These are phyloP conservation scores for Nipponia nippon DNA, from an alignment of 2,113 vertebrate genomes.

Conservation along the genomic window DNA sequence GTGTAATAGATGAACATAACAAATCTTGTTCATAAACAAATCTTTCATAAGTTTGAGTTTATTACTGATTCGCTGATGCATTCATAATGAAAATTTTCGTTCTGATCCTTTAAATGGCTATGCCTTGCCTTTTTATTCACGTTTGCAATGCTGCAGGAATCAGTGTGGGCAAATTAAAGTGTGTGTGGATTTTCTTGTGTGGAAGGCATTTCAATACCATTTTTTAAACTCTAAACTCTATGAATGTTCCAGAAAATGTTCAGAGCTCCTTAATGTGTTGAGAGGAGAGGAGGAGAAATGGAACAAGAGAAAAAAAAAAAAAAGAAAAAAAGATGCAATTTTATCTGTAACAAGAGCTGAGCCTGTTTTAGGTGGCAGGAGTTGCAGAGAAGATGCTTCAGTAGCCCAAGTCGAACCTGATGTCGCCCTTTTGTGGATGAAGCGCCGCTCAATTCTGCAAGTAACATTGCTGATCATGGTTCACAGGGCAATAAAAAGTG, in stretches of 20 bases:
- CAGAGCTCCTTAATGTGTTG: background rate
- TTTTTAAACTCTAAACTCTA: background rate
- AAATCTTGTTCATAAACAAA: background rate
- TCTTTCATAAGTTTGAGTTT: background rate
- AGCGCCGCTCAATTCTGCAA: rapidly evolving
- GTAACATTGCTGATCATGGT: rapidly evolving
- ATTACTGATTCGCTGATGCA: background rate
- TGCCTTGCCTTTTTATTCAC: background rate
- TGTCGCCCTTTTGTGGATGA: background rate
- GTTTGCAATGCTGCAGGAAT: background rate
- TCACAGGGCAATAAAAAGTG: background rate
- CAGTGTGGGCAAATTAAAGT: background rate
- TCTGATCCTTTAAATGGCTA: background rate
- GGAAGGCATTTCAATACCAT: background rate
- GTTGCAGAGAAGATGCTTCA: background rate
- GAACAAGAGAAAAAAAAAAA: background rate
- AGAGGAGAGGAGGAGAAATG: background rate
- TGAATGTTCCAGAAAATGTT: background rate
- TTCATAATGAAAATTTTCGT: background rate
- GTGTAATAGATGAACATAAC: background rate
- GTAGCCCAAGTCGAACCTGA: background rate
- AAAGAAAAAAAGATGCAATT: background rate
- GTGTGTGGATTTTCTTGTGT: background rate
- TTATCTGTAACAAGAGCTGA: background rate
- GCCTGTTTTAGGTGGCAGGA: background rate